These are phyloP conservation scores for Eleutherodactylus coqui DNA, from an alignment of 2,797 vertebrate species.

Conservation along the genomic window DNA sequence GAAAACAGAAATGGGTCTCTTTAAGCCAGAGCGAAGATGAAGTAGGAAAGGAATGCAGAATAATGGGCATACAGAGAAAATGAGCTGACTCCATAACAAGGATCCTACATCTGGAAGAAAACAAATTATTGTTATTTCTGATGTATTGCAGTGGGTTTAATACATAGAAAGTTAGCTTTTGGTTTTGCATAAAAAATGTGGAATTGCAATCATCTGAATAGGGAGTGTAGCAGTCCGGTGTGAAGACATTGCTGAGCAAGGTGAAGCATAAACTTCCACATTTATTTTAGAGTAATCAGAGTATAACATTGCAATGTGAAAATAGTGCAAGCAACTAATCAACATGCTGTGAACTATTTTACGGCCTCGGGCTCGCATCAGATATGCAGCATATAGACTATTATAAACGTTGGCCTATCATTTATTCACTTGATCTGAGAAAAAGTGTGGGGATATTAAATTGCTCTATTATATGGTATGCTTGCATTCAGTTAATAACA, in stretches of 20 bases:
- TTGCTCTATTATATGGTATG: neutral
- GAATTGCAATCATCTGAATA: neutral
- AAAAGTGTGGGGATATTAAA: neutral
- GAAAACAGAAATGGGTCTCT: neutral
- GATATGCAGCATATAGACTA: slow-evolving; percentile 1
- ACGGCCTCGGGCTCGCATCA: neutral
- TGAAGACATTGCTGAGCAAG: neutral
- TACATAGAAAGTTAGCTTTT: neutral
- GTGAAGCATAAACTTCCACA: neutral
- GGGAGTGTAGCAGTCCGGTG: neutral
- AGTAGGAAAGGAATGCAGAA: neutral
- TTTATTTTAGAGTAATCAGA: neutral
- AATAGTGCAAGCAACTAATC: neutral
- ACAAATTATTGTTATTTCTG: neutral
- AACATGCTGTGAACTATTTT: neutral
- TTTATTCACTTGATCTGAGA: no score
- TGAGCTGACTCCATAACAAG: neutral
- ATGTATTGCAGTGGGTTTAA: neutral
- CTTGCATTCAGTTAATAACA: neutral
- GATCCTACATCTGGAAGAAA: neutral
- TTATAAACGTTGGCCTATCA: neutral
- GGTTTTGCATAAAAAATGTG: neutral
- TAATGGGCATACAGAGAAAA: neutral
- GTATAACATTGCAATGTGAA: neutral
- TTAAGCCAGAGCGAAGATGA: neutral